A percentile compares a stretch with the other conserved stretches of the same genome.
phyloP scores from a whole-genome alignment of 2,888 invertebrate genomes.

The Epinotia nisella region DNA sequence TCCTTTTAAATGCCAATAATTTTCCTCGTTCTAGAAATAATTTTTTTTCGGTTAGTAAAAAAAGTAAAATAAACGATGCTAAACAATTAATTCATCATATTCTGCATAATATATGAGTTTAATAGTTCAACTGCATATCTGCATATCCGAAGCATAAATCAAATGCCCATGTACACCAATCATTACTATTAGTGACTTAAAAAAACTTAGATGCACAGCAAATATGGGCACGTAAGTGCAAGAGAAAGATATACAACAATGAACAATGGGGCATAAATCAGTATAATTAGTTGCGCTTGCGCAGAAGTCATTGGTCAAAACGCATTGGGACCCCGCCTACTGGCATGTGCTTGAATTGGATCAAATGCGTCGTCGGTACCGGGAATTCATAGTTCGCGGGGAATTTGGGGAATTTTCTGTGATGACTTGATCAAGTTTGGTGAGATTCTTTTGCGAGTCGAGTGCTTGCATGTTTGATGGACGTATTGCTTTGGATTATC shows the following conservation, averaged over 20 bases:
- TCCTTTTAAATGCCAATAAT: not conserved
- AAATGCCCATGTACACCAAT: slow-evolving; percentile 26
- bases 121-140: not conserved
- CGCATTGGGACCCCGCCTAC: slow-evolving; percentile 84
- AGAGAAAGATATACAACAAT: slow-evolving; percentile 89
- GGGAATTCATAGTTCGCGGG: slow-evolving; percentile 50
- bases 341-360: slow-evolving; percentile 68
- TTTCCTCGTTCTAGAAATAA: not conserved
- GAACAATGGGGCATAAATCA: slow-evolving; percentile 97
- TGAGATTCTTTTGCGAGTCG: not conserved
- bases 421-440: slow-evolving; percentile 1
- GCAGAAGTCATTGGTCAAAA: slow-evolving; percentile 88
- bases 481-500: not conserved
- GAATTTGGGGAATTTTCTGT: slow-evolving; percentile 6
- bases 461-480: not conserved
- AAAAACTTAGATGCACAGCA: slow-evolving; percentile 60
- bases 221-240: slow-evolving; percentile 69
- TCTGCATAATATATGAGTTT: not conserved
- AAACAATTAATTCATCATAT: not conserved
- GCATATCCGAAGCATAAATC: slow-evolving; percentile 12
- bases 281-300: slow-evolving; percentile 92
- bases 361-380: slow-evolving; percentile 74
- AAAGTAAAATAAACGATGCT: not conserved
- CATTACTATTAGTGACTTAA: slow-evolving; percentile 51
- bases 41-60: too few relatives aligned